A percentile compares a stretch with the other conserved stretches of the same genome.
Conservation (phyloP, 30 jellyfish, hydroid and myxozoan species). For the Pseudorhiza aurosa region DNA sequence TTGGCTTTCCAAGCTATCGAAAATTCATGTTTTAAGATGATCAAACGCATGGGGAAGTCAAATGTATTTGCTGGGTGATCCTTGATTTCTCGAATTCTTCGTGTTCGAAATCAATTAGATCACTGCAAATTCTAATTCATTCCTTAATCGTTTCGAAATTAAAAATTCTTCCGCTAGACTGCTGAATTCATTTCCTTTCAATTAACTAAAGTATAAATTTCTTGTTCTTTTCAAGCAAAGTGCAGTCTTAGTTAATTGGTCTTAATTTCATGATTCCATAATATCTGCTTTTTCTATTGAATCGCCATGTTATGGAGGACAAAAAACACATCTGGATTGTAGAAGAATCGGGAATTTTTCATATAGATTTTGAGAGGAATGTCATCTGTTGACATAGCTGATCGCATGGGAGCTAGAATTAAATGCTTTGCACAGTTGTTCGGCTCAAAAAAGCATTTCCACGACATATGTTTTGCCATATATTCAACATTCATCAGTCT, state of each 20-base stretch:
- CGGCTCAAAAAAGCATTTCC: slow-evolving; percentile 1
- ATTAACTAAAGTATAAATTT: slow-evolving; percentile 62
- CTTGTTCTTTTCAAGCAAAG: slow-evolving; percentile 64
- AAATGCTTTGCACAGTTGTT: slow-evolving; percentile 48
- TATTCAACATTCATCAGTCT: slow-evolving; percentile 9
- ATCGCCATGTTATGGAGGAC: slow-evolving; percentile 50
- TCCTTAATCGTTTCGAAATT: slow-evolving; percentile 39
- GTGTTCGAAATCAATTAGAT: slow-evolving; percentile 48
- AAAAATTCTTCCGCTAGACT: slow-evolving; percentile 60
- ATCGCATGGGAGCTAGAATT: slow-evolving; percentile 35
- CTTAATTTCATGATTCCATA: slow-evolving; percentile 68
- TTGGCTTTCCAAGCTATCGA: no score
- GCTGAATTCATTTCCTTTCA: slow-evolving; percentile 62
- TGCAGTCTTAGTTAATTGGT: slow-evolving; percentile 52
- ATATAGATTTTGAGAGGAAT: slow-evolving; percentile 56
- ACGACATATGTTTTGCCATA: not conserved
- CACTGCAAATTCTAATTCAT: slow-evolving; percentile 58
- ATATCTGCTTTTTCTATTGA: slow-evolving; percentile 72
- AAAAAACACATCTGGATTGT: slow-evolving; percentile 51
- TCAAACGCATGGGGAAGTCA: slow-evolving; percentile 28
- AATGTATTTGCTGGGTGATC: slow-evolving; percentile 24
- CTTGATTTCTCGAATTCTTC: slow-evolving; percentile 17
- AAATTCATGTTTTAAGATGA: not conserved
- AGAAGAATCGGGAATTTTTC: slow-evolving; percentile 44
- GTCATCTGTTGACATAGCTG: slow-evolving; percentile 68